Percentiles rank a stretch among this genome's conserved stretches.
phyloP scores from a whole-genome alignment of 2,113 vertebrate species.

The Boleophthalmus pectinirostris region DNA sequence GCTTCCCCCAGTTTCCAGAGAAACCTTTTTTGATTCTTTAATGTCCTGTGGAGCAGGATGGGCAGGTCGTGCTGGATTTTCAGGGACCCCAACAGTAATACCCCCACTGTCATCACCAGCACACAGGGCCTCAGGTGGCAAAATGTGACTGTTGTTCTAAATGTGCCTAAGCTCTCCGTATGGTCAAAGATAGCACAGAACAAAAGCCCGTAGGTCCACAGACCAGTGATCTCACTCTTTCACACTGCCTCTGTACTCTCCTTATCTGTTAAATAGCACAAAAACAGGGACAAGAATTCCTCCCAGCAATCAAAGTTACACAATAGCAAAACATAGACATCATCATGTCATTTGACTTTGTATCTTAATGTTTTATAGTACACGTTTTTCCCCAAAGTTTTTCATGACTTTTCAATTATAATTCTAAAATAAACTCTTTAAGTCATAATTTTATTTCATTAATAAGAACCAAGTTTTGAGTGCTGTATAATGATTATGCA shows the following conservation, averaged over 20 bases:
- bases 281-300: background rate
- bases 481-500: background rate
- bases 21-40: slow-evolving; percentile 64
- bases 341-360: background rate
- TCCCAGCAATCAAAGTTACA: background rate
- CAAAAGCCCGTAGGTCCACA: background rate
- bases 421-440: background rate
- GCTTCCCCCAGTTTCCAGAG: slow-evolving; percentile 56
- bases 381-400: background rate
- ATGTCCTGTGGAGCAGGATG: slow-evolving; percentile 40
- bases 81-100: slow-evolving; percentile 22
- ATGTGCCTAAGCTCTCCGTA: background rate
- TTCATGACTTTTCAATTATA: background rate
- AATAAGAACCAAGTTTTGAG: background rate
- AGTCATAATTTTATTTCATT: background rate
- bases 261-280: background rate
- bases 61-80: slow-evolving; percentile 30
- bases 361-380: background rate
- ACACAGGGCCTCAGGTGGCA: slow-evolving; percentile 11
- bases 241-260: background rate
- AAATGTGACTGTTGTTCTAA: slow-evolving; percentile 7
- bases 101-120: slow-evolving; percentile 23
- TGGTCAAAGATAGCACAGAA: background rate
- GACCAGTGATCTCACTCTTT: background rate
- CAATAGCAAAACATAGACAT: background rate